These are phyloP conservation scores for Circaetus gallicus DNA, from an alignment of 2,113 vertebrate genomes.

Conservation along the genomic window DNA sequence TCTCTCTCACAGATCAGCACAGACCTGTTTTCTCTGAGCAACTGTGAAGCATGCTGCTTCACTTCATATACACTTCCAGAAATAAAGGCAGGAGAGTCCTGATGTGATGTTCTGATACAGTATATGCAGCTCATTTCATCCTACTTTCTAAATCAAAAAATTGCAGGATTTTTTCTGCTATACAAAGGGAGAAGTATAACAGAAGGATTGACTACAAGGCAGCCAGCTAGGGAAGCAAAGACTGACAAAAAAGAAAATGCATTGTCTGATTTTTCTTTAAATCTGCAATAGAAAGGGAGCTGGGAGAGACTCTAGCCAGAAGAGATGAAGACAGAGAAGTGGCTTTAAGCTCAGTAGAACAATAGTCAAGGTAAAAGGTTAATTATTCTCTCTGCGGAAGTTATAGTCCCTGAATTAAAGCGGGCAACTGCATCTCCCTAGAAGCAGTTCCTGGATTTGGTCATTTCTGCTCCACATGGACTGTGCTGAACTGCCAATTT, in stretches of 20 bases:
- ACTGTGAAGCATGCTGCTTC: not conserved
- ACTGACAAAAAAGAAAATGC: not conserved
- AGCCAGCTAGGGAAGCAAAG: not conserved
- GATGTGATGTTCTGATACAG: not conserved
- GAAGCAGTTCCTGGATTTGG: not conserved
- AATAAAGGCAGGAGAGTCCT: not conserved
- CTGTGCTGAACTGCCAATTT: not conserved
- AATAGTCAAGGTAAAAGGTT: slow-evolving; percentile 8
- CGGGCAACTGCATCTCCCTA: not conserved
- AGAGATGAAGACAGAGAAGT: not conserved
- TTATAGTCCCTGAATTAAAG: not conserved
- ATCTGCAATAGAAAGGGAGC: not conserved
- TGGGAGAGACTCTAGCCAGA: not conserved
- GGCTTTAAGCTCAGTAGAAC: not conserved
- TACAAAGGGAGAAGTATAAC: not conserved
- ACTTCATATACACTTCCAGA: not conserved
- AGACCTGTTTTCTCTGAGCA: not conserved
- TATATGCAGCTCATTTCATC: not conserved
- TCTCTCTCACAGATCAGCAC: not conserved
- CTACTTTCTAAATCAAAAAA: not conserved
- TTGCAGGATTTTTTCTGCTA: not conserved
- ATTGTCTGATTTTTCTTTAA: slow-evolving; percentile 10
- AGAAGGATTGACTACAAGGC: not conserved
- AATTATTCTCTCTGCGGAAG: not conserved
- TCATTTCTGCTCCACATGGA: not conserved